Conservation (phyloP, 2,113 vertebrate species). For the Bubo blakistoni region DNA sequence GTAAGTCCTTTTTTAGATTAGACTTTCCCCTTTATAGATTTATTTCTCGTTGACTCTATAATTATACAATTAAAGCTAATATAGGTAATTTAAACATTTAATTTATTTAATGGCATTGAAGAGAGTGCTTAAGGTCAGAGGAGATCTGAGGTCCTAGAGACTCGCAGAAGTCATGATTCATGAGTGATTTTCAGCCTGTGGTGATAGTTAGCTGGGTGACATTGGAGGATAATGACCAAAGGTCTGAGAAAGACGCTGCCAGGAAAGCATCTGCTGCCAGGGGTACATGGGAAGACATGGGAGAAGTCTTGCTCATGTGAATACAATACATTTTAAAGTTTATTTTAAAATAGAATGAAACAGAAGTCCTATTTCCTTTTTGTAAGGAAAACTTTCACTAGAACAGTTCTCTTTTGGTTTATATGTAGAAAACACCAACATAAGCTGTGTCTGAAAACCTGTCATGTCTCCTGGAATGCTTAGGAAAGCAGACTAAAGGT, state of each 20-base stretch:
- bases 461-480: neutral
- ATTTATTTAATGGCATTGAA: slow-evolving; percentile 68
- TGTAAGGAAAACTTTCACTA: neutral
- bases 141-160: slow-evolving; percentile 46
- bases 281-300: neutral
- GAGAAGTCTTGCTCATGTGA: neutral
- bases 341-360: neutral
- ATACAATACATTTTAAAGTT: neutral
- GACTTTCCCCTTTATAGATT: slow-evolving; percentile 38
- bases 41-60: slow-evolving; percentile 58
- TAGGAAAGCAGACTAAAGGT: neutral
- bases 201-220: slow-evolving; percentile 46
- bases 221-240: slow-evolving; percentile 50
- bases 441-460: neutral
- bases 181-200: slow-evolving; percentile 51
- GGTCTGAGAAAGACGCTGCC: neutral
- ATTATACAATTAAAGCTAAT: slow-evolving; percentile 67
- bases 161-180: slow-evolving; percentile 46
- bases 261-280: neutral
- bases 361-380: neutral
- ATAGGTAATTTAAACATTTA: slow-evolving; percentile 62
- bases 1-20: slow-evolving; percentile 38
- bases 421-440: neutral
- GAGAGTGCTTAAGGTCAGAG: slow-evolving; percentile 61
- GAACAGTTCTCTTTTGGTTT: neutral